phyloP scores from a whole-genome alignment of 2,113 vertebrate genomes.

The Pterophyllum scalare region DNA sequence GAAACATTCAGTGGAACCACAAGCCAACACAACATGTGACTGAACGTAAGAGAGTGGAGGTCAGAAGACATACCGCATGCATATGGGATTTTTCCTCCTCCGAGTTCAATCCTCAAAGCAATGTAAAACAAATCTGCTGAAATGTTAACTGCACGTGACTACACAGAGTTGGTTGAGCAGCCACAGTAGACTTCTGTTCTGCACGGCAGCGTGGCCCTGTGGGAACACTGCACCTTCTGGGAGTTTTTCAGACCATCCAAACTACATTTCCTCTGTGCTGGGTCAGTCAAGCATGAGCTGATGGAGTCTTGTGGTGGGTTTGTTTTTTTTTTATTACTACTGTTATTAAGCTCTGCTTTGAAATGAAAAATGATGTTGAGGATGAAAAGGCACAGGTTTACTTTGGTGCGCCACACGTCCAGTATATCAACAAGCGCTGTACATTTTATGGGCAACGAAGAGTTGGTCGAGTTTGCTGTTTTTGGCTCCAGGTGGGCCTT shows the following conservation, averaged over 20 bases:
- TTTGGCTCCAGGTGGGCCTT: neutral
- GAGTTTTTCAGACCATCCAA: slow-evolving; percentile 25
- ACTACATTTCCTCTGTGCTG: slow-evolving; percentile 64
- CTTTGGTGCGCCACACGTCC: slow-evolving; percentile 54
- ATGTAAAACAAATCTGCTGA: slow-evolving; percentile 71
- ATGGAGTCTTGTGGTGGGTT: slow-evolving; percentile 41
- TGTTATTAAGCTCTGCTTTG: slow-evolving; percentile 66
- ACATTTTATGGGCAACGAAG: slow-evolving; percentile 26
- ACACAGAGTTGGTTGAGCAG: slow-evolving; percentile 17
- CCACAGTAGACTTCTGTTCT: slow-evolving; percentile 54
- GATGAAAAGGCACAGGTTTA: slow-evolving; percentile 41
- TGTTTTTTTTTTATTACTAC: slow-evolving; percentile 56
- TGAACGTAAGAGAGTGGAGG: slow-evolving; percentile 35
- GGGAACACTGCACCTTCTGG: slow-evolving; percentile 18
- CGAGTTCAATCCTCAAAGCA: slow-evolving; percentile 21
- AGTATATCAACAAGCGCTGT: slow-evolving; percentile 39
- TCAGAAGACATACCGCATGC: slow-evolving; percentile 31
- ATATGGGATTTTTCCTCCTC: slow-evolving; percentile 1
- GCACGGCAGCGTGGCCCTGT: slow-evolving; percentile 10
- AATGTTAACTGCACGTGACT: slow-evolving; percentile 62
- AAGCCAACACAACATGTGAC: slow-evolving; percentile 56
- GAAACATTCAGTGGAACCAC: slow-evolving; percentile 45
- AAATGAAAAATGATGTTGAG: slow-evolving; percentile 44
- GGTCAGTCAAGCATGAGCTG: slow-evolving; percentile 56
- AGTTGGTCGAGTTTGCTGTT: neutral